These are phyloP conservation scores for Acanthococcus lagerstroemiae DNA, from an alignment of 2,888 invertebrate genomes.

Conservation along the genomic window DNA sequence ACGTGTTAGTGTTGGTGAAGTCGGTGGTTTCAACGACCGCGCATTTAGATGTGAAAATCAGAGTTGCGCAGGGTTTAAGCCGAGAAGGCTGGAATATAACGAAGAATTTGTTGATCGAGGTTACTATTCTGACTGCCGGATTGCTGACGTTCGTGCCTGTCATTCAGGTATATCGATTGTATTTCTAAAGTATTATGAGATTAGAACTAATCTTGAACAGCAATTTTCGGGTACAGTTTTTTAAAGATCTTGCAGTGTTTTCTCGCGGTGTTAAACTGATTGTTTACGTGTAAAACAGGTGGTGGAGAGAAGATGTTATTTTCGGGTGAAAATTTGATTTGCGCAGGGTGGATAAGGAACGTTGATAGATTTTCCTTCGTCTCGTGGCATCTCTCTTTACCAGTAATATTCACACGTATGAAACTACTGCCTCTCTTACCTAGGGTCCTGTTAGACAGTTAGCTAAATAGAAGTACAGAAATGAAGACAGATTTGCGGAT, in stretches of 20 bases:
- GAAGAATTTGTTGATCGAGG: slow-evolving; percentile 85
- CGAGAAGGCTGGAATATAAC: slow-evolving; percentile 97
- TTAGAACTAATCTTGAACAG: not conserved
- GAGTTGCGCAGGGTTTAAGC: slow-evolving; percentile 91
- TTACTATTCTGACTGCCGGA: slow-evolving; percentile 83
- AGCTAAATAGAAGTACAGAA: no score
- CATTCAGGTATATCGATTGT: slow-evolving; percentile 50
- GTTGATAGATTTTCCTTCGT: no score
- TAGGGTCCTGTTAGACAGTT: no score
- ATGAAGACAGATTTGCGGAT: no score
- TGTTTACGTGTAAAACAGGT: not conserved
- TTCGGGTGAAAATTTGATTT: no score
- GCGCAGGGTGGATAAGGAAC: no score
- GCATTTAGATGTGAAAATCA: slow-evolving; percentile 86
- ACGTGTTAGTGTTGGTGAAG: slow-evolving; percentile 77
- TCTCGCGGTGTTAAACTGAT: not conserved
- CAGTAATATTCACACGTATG: no score
- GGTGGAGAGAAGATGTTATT: not conserved
- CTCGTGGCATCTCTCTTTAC: no score
- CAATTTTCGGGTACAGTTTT: not conserved
- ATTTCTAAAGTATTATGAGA: not conserved
- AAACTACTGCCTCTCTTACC: no score
- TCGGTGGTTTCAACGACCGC: slow-evolving; percentile 86
- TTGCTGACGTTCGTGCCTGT: slow-evolving; percentile 92
- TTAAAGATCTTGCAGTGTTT: not conserved